phyloP scores from a whole-genome alignment of 1,140 invertebrate genomes.

The Plutomurus gul region DNA sequence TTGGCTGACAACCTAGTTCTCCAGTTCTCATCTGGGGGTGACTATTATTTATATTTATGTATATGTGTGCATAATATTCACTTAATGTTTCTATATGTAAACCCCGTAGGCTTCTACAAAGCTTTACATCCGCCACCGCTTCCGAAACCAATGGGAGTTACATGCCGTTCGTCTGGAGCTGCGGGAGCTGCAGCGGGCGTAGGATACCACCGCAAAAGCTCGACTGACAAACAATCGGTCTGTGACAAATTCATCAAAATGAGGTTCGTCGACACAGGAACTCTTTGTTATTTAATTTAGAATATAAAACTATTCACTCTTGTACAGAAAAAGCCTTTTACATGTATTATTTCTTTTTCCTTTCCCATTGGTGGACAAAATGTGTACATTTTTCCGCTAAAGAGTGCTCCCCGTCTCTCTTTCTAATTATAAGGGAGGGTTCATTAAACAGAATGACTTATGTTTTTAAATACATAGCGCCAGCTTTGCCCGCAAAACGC shows the following conservation, averaged over 20 bases:
- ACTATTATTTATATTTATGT: conserved; percentile 56
- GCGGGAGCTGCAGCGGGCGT: conserved; percentile 27
- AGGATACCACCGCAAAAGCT: conserved; percentile 64
- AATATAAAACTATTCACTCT: background rate
- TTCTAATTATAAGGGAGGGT: too few relatives aligned
- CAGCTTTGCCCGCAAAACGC: too few relatives aligned
- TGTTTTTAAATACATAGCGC: too few relatives aligned
- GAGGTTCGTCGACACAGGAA: conserved; percentile 60
- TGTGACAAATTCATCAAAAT: conserved; percentile 73
- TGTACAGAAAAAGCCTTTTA: too few relatives aligned
- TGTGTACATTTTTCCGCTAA: too few relatives aligned
- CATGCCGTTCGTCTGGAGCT: conserved; percentile 5
- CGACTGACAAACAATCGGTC: conserved; percentile 68
- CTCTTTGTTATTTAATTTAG: background rate
- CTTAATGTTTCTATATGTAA: conserved; percentile 53
- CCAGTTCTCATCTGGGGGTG: background rate
- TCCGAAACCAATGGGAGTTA: conserved; percentile 54
- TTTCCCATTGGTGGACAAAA: too few relatives aligned
- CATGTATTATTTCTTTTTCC: too few relatives aligned
- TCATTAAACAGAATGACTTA: too few relatives aligned
- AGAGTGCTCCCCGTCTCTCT: too few relatives aligned
- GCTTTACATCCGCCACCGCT: conserved; percentile 63
- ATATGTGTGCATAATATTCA: conserved; percentile 51
- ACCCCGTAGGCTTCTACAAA: conserved; percentile 66
- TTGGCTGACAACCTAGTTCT: background rate